These are phyloP conservation scores for Sphinx pinastri DNA, from an alignment of 2,888 invertebrate genomes.

Conservation along the genomic window DNA sequence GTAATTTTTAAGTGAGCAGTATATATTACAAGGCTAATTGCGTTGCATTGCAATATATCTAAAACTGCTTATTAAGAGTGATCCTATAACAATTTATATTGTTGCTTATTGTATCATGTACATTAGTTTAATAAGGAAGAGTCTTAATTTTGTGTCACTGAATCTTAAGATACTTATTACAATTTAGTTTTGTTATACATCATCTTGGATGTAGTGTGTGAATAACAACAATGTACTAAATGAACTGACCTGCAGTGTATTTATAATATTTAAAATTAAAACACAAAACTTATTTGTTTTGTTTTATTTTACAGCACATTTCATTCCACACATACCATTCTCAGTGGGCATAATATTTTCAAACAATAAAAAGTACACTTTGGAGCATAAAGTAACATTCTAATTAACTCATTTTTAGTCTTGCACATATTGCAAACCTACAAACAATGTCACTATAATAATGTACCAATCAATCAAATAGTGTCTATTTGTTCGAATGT, in stretches of 20 bases:
- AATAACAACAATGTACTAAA: conserved; percentile 1
- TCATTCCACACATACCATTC: neutral
- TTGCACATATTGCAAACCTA: neutral
- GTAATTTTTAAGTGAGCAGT: too few species aligned
- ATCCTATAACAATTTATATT: too few species aligned
- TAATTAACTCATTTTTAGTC: neutral
- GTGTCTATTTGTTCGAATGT: neutral
- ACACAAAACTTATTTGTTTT: neutral
- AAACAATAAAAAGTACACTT: neutral
- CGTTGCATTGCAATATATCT: too few species aligned
- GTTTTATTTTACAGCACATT: conserved; percentile 7
- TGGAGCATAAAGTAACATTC: neutral
- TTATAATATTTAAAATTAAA: conserved; percentile 19
- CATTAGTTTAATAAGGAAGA: too few species aligned
- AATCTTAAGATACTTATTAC: neutral
- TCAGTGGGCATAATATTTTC: neutral
- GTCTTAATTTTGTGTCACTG: neutral
- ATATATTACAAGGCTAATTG: too few species aligned
- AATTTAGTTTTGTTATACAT: neutral
- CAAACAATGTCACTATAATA: neutral
- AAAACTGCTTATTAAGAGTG: neutral
- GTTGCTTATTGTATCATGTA: too few species aligned
- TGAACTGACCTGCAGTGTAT: conserved; percentile 26
- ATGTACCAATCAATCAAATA: too few species aligned
- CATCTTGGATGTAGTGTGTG: neutral